Conservation (phyloP, 2,888 invertebrate species). For the Harpalus rufipes region DNA sequence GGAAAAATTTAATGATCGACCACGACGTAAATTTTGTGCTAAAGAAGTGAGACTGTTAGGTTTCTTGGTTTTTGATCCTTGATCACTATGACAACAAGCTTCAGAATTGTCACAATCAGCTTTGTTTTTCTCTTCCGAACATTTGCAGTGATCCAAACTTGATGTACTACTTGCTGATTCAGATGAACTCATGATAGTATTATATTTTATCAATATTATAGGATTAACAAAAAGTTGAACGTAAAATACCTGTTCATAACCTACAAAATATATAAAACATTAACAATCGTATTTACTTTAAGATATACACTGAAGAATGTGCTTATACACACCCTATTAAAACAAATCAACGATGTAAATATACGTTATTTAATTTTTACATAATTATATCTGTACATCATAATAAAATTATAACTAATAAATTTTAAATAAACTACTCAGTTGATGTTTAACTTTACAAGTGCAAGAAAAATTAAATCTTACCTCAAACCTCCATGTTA, state of each 20-base stretch:
- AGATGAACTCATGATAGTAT: conserved; percentile 54
- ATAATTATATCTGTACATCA: background rate
- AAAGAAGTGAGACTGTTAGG: conserved; percentile 57
- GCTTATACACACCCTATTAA: conserved; percentile 16
- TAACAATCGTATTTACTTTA: background rate
- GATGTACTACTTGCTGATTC: conserved; percentile 57
- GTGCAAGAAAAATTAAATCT: conserved; percentile 30
- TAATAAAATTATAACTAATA: background rate
- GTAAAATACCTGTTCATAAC: conserved; percentile 1
- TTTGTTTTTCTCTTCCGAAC: conserved; percentile 50
- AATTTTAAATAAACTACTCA: background rate
- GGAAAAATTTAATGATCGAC: conserved; percentile 73
- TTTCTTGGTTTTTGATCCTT: conserved; percentile 58
- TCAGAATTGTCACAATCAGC: conserved; percentile 44
- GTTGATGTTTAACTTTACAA: background rate
- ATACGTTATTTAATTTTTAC: background rate
- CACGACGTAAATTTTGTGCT: conserved; percentile 73
- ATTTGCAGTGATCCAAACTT: conserved; percentile 61
- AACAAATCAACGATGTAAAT: conserved; percentile 9
- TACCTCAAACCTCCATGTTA: conserved; percentile 53
- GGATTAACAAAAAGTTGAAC: background rate
- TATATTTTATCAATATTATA: background rate
- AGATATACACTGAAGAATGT: background rate
- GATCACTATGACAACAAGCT: conserved; percentile 36
- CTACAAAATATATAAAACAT: conserved; percentile 18